Evolutionary conservation across 2,797 vertebrate genomes (phyloP).

Genomic region (Etheostoma nigrum): DNA sequence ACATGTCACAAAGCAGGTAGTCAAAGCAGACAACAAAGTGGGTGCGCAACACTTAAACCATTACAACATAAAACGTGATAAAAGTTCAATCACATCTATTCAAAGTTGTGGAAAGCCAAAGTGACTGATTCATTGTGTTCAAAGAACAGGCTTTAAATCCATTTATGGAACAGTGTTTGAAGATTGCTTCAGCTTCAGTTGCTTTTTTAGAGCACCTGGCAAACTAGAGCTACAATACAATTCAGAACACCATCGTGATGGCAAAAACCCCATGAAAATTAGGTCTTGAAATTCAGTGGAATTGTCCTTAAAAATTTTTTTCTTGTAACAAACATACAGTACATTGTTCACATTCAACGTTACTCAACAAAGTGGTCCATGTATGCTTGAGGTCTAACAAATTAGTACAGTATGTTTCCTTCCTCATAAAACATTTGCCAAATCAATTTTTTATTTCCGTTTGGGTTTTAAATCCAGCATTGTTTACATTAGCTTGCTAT

Average conservation of each 20-base stretch:
- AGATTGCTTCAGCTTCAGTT: constrained; percentile 22
- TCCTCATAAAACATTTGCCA: neutral
- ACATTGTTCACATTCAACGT: too few species aligned
- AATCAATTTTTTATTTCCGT: neutral
- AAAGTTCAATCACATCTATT: constrained; percentile 37
- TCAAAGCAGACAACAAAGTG: constrained; percentile 17
- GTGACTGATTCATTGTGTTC: constrained; percentile 27
- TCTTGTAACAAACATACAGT: neutral
- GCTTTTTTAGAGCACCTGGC: constrained; percentile 24
- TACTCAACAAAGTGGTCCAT: too few species aligned
- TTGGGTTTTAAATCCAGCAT: too few species aligned
- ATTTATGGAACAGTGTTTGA: constrained; percentile 34
- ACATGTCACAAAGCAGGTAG: constrained; percentile 19
- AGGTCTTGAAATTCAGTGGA: too few species aligned
- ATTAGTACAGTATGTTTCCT: too few species aligned
- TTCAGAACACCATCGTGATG: constrained; percentile 12
- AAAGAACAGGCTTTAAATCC: constrained; percentile 44
- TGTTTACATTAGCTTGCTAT: too few species aligned
- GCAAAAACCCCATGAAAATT: neutral
- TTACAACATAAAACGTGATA: constrained; percentile 20
- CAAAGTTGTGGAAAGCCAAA: constrained; percentile 14
- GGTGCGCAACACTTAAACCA: constrained; percentile 10
- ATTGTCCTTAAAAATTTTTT: neutral
- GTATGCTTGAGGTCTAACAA: neutral
- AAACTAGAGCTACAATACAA: constrained; percentile 13